A percentile compares a stretch with the other conserved stretches of the same genome.
Conservation (phyloP, 2,888 invertebrate genomes). For the Epinotia ramella region DNA sequence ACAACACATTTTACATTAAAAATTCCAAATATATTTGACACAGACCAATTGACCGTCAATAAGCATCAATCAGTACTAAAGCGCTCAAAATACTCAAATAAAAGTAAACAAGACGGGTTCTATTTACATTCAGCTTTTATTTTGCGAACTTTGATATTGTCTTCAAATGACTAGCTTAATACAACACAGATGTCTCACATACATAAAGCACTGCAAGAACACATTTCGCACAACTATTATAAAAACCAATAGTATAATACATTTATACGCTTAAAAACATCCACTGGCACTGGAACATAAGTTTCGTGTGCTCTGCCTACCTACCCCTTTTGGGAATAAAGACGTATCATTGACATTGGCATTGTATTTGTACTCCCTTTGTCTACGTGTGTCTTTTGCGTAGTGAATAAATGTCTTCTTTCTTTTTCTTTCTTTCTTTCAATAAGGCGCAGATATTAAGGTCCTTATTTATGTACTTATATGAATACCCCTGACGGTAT, state of each 20-base stretch:
- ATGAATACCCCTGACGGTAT: too few species aligned
- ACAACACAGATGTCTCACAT: conserved; percentile 2
- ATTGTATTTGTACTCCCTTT: too few species aligned
- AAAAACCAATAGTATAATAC: background rate
- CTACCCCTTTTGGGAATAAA: too few species aligned
- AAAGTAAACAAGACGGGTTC: background rate
- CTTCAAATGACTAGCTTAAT: conserved; percentile 1
- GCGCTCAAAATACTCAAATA: background rate
- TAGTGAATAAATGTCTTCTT: too few species aligned
- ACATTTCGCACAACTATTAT: background rate
- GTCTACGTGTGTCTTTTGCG: too few species aligned
- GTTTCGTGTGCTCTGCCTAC: too few species aligned
- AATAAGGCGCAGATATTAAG: too few species aligned
- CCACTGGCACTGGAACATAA: too few species aligned
- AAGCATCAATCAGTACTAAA: too few species aligned
- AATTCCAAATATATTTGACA: background rate
- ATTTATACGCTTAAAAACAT: conserved; percentile 1
- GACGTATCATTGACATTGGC: too few species aligned
- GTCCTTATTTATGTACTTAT: too few species aligned
- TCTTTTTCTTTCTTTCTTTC: too few species aligned
- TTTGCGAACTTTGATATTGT: background rate
- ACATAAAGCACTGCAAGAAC: background rate
- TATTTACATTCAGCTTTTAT: background rate
- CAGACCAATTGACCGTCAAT: background rate
- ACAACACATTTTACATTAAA: background rate